Conservation (phyloP, 2,888 invertebrate genomes). For the Myopa testacea region DNA sequence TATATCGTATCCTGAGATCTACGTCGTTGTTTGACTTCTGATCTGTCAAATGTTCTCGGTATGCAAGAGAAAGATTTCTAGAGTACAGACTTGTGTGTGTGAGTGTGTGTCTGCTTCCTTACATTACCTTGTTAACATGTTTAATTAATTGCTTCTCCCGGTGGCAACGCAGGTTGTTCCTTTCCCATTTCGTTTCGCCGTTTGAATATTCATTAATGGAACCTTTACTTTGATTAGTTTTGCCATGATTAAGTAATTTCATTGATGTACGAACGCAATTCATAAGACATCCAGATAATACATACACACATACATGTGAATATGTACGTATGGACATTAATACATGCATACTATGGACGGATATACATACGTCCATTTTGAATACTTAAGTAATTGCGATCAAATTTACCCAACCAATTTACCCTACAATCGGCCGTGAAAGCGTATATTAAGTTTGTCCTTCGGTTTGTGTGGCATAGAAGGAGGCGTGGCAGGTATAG, state of each 20-base stretch:
- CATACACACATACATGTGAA: too few relatives aligned
- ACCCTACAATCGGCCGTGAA: too few relatives aligned
- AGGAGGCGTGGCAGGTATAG: too few relatives aligned
- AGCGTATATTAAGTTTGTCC: too few relatives aligned
- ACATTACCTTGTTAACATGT: constrained; percentile 7
- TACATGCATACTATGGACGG: too few relatives aligned
- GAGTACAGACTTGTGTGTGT: background rate
- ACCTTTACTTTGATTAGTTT: constrained; percentile 34
- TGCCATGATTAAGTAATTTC: constrained; percentile 36
- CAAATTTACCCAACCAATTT: too few relatives aligned
- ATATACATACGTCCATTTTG: too few relatives aligned
- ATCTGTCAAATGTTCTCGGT: background rate
- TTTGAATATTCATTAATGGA: constrained; percentile 31
- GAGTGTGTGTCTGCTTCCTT: background rate
- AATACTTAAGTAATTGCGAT: too few relatives aligned
- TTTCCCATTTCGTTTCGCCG: background rate
- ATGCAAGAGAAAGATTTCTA: background rate
- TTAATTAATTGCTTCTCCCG: background rate
- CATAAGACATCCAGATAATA: too few relatives aligned
- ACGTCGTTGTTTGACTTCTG: background rate
- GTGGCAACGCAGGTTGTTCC: background rate
- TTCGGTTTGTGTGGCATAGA: too few relatives aligned
- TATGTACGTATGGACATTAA: too few relatives aligned
- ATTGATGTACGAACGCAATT: background rate
- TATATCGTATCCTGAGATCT: background rate